A percentile compares a stretch with the other conserved stretches of the same genome.
These are phyloP conservation scores for Escarpia spicata DNA, from an alignment of 2,888 invertebrate species.

Conservation along the genomic window DNA sequence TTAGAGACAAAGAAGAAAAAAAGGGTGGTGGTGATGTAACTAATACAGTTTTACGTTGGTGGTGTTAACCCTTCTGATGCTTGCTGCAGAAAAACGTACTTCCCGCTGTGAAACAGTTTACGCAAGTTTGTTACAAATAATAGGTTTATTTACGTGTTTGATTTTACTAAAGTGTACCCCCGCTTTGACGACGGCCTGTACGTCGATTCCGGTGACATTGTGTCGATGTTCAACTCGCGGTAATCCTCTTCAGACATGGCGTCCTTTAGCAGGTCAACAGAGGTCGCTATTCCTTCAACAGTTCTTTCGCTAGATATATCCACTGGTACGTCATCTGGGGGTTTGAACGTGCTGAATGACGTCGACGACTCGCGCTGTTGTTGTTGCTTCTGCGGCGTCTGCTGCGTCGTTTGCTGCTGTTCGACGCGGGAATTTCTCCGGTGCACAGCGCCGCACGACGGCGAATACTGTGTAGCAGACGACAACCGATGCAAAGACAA, in stretches of 20 bases:
- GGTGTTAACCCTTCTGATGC: not conserved
- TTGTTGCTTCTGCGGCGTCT: not conserved
- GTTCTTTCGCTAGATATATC: not conserved
- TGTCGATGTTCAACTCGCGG: not conserved
- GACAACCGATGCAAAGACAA: not conserved
- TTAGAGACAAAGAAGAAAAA: not conserved
- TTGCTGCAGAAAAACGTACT: not conserved
- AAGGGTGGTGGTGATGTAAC: not conserved
- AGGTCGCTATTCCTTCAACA: not conserved
- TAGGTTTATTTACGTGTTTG: not conserved
- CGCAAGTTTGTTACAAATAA: not conserved
- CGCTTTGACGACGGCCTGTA: not conserved
- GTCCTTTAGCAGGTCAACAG: not conserved
- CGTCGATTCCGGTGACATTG: not conserved
- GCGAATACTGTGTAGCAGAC: not conserved
- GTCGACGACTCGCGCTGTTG: not conserved
- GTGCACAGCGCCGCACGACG: constrained; percentile 3
- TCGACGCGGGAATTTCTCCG: not conserved
- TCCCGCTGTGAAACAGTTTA: not conserved
- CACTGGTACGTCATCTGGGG: not conserved
- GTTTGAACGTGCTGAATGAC: not conserved
- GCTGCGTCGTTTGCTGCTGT: not conserved
- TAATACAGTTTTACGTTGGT: not conserved
- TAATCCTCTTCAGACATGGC: not conserved
- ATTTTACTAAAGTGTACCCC: not conserved